phyloP scores from a whole-genome alignment of 2,888 invertebrate species.

The Latheticus oryzae region DNA sequence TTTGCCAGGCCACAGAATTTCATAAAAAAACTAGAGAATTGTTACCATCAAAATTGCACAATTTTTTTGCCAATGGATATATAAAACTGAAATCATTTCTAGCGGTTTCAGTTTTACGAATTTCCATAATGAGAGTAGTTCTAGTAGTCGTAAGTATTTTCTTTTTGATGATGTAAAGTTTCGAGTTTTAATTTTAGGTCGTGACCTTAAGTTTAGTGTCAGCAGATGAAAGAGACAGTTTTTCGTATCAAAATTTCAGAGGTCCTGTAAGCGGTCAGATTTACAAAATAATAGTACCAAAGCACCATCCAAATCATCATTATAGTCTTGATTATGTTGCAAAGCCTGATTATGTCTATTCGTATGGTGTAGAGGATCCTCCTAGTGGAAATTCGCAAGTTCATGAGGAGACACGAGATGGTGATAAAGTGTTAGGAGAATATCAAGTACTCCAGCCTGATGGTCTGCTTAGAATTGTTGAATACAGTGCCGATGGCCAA shows the following conservation, averaged over 20 bases:
- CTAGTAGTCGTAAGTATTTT: slow-evolving; percentile 17
- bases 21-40: slow-evolving; percentile 21
- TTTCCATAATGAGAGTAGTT: slow-evolving; percentile 7
- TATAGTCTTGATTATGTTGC: slow-evolving; percentile 77
- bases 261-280: slow-evolving; percentile 80
- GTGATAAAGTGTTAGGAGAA: slow-evolving; percentile 78
- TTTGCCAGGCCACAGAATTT: slow-evolving; percentile 30
- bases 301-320: slow-evolving; percentile 65
- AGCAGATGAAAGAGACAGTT: slow-evolving; percentile 67
- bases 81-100: background rate
- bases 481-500: slow-evolving; percentile 78
- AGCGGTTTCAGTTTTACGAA: background rate
- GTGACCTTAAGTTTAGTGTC: slow-evolving; percentile 1
- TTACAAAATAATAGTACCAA: slow-evolving; percentile 69
- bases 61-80: slow-evolving; percentile 13
- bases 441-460: slow-evolving; percentile 81
- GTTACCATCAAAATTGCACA: slow-evolving; percentile 39
- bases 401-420: slow-evolving; percentile 78
- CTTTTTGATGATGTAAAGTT: too few species aligned
- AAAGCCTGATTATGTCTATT: slow-evolving; percentile 80
- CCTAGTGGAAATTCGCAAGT: slow-evolving; percentile 78
- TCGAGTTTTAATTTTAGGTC: background rate
- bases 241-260: slow-evolving; percentile 78
- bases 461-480: slow-evolving; percentile 77
- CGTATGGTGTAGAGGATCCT: slow-evolving; percentile 82